Evolutionary conservation across 2,888 invertebrate genomes (phyloP), one percentile per base, ranked within the genome.

Genomic region (Luffia ferchaultella): DNA sequence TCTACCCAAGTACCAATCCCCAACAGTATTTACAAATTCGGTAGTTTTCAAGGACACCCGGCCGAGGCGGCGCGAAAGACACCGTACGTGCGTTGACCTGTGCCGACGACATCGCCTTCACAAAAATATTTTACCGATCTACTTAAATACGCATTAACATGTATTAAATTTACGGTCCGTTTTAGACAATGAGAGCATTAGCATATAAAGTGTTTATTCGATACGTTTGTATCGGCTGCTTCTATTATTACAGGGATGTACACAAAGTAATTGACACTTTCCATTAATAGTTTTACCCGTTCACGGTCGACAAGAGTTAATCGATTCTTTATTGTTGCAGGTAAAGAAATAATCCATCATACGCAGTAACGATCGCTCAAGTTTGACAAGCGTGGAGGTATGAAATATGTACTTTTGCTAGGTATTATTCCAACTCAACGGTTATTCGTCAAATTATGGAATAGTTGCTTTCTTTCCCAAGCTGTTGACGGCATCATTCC

Each of bases 81-180:
- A 80, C 72, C 72, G 78, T 72, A 67, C 67, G 82, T 68, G 62
- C 82, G 64, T 80, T 80, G 80, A 83, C 76, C 80, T 67, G 50
- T 64, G 58, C 57, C 61, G 63, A 67, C 69, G 80, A 79, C 79
- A 79, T 82, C 67, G 72, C 67, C 63, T 66, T 63, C 68, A 74
- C 51, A 67, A 66, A 67, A 65, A 67, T 72, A 62, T 65, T 59
- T 62, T 63, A 65, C 65, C 65, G 62, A 66, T 67, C 61, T 65
- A 58, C 69, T 65, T 54, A 66, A 65, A 66, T 64, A 67, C 61
- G 60, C 63, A 67, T 68, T 70, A 64, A 65, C 50, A 65, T 50
- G 30, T 44, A 63, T 64, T 69, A 70, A 69, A 70, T 74, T 65
- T 71, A 68, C 65, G 72, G 70, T 70, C 68, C 68, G 68, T 70